A percentile compares a stretch with the other conserved stretches of the same genome.
These are phyloP conservation scores for Aricia artaxerxes DNA, from an alignment of 2,888 invertebrate genomes.

Conservation along the genomic window DNA sequence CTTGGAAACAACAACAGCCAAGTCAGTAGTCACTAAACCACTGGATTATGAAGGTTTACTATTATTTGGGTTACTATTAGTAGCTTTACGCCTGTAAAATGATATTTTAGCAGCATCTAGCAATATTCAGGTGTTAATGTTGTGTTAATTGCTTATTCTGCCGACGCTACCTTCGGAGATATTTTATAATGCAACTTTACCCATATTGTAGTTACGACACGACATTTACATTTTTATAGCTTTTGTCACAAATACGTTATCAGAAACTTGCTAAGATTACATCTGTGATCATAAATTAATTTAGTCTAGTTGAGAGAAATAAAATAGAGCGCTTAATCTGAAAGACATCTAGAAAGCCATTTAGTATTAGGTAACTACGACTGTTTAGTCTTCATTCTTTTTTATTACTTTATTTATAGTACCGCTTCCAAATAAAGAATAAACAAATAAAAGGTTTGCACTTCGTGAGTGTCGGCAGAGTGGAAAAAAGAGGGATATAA, in stretches of 20 bases:
- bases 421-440: no score
- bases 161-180: slow-evolving; percentile 14
- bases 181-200: slow-evolving; percentile 19
- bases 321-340: not conserved
- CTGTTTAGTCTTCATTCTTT: no score
- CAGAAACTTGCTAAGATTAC: not conserved
- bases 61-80: no score
- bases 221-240: slow-evolving; percentile 26
- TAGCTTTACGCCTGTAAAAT: not conserved
- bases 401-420: no score
- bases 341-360: not conserved
- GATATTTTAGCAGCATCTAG: not conserved
- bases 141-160: not conserved
- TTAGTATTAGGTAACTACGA: not conserved
- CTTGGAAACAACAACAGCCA: no score
- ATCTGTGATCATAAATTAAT: slow-evolving; percentile 13
- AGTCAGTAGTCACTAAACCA: no score
- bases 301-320: not conserved
- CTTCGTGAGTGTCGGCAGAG: no score
- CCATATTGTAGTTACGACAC: slow-evolving; percentile 7
- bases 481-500: no score
- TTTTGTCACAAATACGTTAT: slow-evolving; percentile 22
- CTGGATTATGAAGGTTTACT: no score
- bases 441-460: no score
- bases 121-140: not conserved